Conservation (phyloP, 2,113 vertebrate species). For the Nothoprocta perdicaria region DNA sequence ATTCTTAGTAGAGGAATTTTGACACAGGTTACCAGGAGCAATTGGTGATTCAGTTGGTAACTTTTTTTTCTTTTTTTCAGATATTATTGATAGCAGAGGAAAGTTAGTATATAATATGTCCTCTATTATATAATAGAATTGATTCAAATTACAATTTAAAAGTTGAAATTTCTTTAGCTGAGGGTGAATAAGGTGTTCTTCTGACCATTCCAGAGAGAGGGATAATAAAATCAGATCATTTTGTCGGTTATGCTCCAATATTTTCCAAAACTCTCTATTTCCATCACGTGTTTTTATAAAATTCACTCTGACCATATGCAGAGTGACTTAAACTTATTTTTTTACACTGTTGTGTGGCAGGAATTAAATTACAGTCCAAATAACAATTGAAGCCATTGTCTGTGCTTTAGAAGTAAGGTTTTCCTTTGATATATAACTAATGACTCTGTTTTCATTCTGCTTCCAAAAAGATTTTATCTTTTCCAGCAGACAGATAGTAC, state of each 20-base stretch:
- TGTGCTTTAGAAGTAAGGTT: background rate
- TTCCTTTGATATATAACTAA: background rate
- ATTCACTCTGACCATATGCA: background rate
- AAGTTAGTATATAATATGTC: background rate
- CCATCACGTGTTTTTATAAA: background rate
- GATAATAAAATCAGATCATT: background rate
- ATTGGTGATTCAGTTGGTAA: background rate
- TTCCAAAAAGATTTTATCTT: background rate
- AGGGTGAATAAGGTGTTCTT: background rate
- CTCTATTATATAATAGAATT: background rate
- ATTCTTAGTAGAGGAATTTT: background rate
- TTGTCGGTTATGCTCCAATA: background rate
- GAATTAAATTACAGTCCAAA: background rate
- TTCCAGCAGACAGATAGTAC: background rate
- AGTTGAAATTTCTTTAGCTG: background rate
- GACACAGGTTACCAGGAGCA: background rate
- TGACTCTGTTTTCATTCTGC: background rate
- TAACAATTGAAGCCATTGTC: background rate
- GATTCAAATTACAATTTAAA: background rate
- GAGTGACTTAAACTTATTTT: background rate
- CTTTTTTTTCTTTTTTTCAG: fast-evolving
- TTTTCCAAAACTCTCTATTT: background rate
- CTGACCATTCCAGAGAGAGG: background rate
- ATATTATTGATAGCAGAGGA: background rate
- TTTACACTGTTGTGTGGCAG: background rate